Base-by-base conservation (phyloP, 2,888 invertebrate genomes). In the Busseola fusca region DNA sequence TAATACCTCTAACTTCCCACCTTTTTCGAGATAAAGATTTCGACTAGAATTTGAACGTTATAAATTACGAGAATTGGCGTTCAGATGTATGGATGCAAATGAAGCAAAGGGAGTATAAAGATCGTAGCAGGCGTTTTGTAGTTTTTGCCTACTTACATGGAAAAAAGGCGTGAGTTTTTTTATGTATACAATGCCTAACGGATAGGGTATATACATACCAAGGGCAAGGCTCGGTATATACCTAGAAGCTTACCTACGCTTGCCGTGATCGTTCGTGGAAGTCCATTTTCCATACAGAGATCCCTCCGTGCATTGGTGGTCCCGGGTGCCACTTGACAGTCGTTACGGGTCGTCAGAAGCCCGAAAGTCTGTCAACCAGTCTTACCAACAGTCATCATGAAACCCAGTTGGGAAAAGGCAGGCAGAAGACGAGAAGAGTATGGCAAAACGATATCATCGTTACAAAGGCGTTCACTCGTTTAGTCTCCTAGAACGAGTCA, bases 401-500 rank as follows among this genome's bases (percentile, higher is more conserved):
- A 10, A n/a, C 21, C 48, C 21, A 48, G 21, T 45, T 45, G 9
- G 1, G 10, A 21, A n/a, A 10, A 48, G 48, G 21, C 48, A 48
- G 48, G n/a, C n/a, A 48, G n/a, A 48, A 3, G 21, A n/a, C 10
- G n/a, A 27, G 7, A 18, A 42, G 6, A 42, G 6, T 42, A 42
- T 18, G 3, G 0, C 7, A 18, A 40, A 60, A 60, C 10, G 27
- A 3, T 6, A 7, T 27, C 9, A 30, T 45, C 45, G 9, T 45
- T 45, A 45, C 3, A 30, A 62, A 45, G 9, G 45, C 45, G 10
- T 30, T n/a, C 0, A 62, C 5, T 62, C 62, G 21, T 30, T 62
- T n/a, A 45, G 10, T 16, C 16, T 45, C 5, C 21, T 27, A 60
- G 27, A 45, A 45, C 9, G 14, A 48, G 64, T 71, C n/a, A 84